These are phyloP conservation scores for Pelecanoides urinatrix DNA, from an alignment of 2,113 vertebrate genomes.

Conservation along the genomic window DNA sequence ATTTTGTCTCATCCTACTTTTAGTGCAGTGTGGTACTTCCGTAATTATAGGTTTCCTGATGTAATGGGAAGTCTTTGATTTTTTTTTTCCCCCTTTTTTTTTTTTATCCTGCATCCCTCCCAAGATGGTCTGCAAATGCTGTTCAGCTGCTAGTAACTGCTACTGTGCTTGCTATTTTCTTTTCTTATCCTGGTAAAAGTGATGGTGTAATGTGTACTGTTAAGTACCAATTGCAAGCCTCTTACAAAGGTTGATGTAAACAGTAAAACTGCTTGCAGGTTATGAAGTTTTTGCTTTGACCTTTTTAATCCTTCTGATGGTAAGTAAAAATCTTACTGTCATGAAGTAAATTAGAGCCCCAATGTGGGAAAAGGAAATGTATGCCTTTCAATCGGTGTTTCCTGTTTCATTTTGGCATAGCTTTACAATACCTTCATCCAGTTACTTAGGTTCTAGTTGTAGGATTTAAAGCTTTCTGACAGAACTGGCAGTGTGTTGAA, in stretches of 20 bases:
- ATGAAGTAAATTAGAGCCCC: background rate
- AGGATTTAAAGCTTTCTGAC: background rate
- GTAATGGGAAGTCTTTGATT: background rate
- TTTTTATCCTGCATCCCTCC: background rate
- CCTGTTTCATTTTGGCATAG: background rate
- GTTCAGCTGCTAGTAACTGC: background rate
- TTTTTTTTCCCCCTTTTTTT: too few species aligned
- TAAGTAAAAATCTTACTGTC: background rate
- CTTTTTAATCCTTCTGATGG: background rate
- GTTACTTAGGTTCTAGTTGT: background rate
- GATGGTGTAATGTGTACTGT: background rate
- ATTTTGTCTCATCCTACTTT: background rate
- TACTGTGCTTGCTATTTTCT: background rate
- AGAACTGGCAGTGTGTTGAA: background rate
- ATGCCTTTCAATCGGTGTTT: background rate
- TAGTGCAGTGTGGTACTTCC: background rate
- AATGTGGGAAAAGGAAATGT: background rate
- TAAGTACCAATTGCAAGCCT: background rate
- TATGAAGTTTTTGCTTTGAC: background rate
- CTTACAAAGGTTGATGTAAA: background rate
- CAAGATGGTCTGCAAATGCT: background rate
- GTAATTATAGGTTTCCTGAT: background rate
- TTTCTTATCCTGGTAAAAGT: background rate
- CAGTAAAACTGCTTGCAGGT: background rate
- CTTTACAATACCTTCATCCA: background rate